Conservation (phyloP, 2,888 invertebrate genomes). For the Hydropsyche betteni region DNA sequence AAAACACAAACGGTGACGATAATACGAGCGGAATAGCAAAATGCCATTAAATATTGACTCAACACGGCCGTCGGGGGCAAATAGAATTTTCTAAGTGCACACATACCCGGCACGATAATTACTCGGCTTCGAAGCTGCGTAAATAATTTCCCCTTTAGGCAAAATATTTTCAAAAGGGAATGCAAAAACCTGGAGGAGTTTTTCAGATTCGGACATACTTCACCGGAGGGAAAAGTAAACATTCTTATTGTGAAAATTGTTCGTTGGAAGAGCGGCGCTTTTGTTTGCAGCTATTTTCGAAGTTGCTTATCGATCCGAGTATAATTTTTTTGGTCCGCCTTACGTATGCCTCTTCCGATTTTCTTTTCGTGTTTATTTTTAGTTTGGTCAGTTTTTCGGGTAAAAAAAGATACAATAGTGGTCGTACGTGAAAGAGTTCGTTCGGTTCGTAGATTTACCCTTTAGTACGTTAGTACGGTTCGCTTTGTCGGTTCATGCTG, state of each 20-base stretch:
- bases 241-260: slow-evolving; percentile 5
- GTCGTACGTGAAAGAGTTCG: no score
- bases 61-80: slow-evolving; percentile 1
- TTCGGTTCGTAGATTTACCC: no score
- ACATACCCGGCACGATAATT: slow-evolving; percentile 12
- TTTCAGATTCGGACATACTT: neutral
- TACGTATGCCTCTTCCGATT: no score
- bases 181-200: neutral
- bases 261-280: neutral
- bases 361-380: neutral
- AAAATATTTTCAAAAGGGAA: neutral
- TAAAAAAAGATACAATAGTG: no score
- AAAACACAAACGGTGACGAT: slow-evolving; percentile 11
- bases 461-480: neutral
- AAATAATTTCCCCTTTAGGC: neutral
- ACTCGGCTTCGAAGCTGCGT: neutral
- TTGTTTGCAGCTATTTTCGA: neutral
- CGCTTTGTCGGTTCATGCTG: slow-evolving; percentile 35
- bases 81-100: slow-evolving; percentile 13
- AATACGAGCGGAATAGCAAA: slow-evolving; percentile 15
- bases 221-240: neutral
- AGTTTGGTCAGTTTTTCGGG: neutral
- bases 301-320: no score
- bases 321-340: no score
- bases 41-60: slow-evolving; percentile 15